Evolutionary conservation across 2,888 invertebrate species (phyloP).

Genomic region (Monochamus alternatus): DNA sequence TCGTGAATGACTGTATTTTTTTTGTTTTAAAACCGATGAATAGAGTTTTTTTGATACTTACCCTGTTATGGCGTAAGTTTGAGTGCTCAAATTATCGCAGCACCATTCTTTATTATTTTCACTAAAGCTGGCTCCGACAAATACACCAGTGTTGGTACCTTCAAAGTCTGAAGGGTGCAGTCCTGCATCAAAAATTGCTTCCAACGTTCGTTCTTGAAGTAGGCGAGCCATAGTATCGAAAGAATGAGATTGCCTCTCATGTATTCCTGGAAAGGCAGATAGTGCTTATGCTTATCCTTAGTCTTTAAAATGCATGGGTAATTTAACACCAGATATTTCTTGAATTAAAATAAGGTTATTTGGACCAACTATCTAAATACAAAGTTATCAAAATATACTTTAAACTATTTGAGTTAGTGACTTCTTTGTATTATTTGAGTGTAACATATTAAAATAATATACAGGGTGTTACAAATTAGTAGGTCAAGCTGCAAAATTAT

Average conservation of each 20-base stretch:
- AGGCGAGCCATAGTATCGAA: slow-evolving; percentile 76
- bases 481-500: no score
- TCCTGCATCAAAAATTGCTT: slow-evolving; percentile 78
- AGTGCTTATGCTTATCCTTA: not conserved
- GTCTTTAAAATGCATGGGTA: no score
- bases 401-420: no score
- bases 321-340: no score
- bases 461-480: no score
- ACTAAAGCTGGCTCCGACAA: slow-evolving; percentile 84
- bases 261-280: slow-evolving; percentile 49
- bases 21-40: not conserved
- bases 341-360: no score
- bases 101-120: slow-evolving; percentile 85
- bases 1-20: no score
- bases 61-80: slow-evolving; percentile 73
- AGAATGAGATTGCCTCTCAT: slow-evolving; percentile 73
- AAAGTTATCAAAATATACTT: no score
- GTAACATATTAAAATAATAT: no score
- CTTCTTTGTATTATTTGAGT: no score
- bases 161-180: slow-evolving; percentile 80
- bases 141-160: slow-evolving; percentile 85
- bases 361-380: no score
- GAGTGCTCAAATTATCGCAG: slow-evolving; percentile 79
- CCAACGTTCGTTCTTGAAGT: slow-evolving; percentile 75
- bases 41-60: slow-evolving; percentile 55